Conservation (phyloP, 2,888 invertebrate genomes). For the Dolichopus griseipennis region DNA sequence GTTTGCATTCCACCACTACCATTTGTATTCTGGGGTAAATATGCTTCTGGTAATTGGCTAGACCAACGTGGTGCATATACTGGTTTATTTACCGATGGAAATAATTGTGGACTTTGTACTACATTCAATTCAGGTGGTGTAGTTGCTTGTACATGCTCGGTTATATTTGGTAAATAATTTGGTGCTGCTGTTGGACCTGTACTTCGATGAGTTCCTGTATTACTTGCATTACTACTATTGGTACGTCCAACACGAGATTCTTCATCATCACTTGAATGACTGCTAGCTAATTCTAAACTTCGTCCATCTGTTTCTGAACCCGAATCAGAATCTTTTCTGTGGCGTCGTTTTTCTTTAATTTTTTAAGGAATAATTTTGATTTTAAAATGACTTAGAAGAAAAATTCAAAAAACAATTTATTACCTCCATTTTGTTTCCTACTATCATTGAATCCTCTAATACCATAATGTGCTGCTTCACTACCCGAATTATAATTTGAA, state of each 20-base stretch:
- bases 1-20: background rate
- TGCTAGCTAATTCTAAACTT: conserved; percentile 84
- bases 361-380: background rate
- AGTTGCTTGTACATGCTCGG: conserved; percentile 50
- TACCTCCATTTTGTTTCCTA: conserved; percentile 7
- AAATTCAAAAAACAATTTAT: conserved; percentile 8
- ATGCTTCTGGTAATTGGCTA: conserved; percentile 57
- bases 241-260: conserved; percentile 46
- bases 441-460: conserved; percentile 45
- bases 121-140: conserved; percentile 55
- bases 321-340: conserved; percentile 61
- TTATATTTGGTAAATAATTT: conserved; percentile 55
- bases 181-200: conserved; percentile 42
- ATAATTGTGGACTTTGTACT: conserved; percentile 58
- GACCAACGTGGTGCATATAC: conserved; percentile 60
- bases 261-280: conserved; percentile 90
- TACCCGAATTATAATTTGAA: conserved; percentile 76
- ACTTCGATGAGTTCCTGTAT: conserved; percentile 44
- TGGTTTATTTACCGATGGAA: conserved; percentile 55
- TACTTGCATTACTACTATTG: conserved; percentile 30
- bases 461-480: conserved; percentile 62
- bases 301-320: conserved; percentile 74
- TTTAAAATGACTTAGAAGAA: background rate
- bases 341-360: conserved; percentile 27
- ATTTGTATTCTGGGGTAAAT: conserved; percentile 47